Evolutionary conservation across 2,113 vertebrate genomes (phyloP).

Genomic region (Sinocyclocheilus grahami): DNA sequence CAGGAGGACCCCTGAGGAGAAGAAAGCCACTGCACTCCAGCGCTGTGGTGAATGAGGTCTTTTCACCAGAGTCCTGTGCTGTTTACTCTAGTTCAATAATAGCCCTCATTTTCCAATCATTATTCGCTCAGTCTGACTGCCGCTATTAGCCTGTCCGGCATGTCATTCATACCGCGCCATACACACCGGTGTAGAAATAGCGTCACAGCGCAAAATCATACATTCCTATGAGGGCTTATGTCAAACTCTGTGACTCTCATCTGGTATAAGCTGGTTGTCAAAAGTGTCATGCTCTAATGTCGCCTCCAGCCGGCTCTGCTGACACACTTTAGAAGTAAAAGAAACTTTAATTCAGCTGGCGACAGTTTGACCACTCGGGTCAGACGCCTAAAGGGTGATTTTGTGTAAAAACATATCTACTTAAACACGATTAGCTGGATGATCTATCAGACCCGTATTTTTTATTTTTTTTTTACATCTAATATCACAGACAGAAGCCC

Average conservation of each 20-base stretch:
- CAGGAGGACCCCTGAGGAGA: constrained; percentile 75
- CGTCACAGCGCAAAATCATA: neutral
- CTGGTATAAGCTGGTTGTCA: constrained; percentile 6
- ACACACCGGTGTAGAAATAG: constrained; percentile 26
- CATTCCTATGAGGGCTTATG: constrained; percentile 12
- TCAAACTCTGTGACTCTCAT: constrained; percentile 31
- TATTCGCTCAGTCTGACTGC: constrained; percentile 76
- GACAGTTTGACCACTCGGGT: neutral
- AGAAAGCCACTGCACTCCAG: constrained; percentile 75
- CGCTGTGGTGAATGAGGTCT: constrained; percentile 73
- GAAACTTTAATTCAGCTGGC: neutral
- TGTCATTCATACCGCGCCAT: constrained; percentile 33
- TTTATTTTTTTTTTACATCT: neutral
- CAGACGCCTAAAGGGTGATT: neutral
- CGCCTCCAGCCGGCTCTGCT: neutral
- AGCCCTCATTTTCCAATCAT: constrained; percentile 81
- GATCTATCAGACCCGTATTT: neutral
- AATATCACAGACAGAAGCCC: constrained; percentile 20
- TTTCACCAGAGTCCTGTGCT: constrained; percentile 77
- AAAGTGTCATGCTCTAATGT: neutral
- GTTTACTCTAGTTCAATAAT: constrained; percentile 82
- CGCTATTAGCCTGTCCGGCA: constrained; percentile 54
- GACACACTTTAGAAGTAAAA: constrained; percentile 8
- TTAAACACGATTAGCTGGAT: constrained; percentile 10
- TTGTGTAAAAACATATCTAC: constrained; percentile 14